Conservation (phyloP, 2,888 invertebrate genomes). For the Dynastes grantii region DNA sequence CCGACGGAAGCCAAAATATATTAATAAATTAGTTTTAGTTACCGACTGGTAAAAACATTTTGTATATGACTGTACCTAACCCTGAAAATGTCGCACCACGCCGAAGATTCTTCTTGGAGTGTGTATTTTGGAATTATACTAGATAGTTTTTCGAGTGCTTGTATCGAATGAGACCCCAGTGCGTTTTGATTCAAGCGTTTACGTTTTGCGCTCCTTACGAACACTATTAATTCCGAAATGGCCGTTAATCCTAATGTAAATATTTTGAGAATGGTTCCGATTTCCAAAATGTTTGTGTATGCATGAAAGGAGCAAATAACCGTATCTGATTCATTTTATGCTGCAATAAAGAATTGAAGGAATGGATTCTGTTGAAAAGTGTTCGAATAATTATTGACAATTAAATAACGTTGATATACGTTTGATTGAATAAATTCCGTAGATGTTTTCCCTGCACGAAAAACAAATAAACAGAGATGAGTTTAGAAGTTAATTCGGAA, state of each 20-base stretch:
- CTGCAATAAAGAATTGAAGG: neutral
- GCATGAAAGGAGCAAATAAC: constrained; percentile 17
- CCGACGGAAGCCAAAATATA: no score
- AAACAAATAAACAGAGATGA: no score
- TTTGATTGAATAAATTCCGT: no score
- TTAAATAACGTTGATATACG: no score
- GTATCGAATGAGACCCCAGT: neutral
- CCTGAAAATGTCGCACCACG: neutral
- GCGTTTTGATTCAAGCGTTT: constrained; percentile 15
- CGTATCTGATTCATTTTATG: neutral
- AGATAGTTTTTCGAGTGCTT: constrained; percentile 32
- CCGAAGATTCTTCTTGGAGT: neutral
- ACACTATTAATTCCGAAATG: constrained; percentile 43
- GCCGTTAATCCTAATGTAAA: constrained; percentile 28
- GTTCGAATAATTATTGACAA: neutral
- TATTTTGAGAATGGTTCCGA: constrained; percentile 33
- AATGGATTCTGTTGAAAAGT: neutral
- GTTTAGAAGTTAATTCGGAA: no score
- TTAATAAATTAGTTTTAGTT: no score
- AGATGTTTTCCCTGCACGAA: no score
- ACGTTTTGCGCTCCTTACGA: constrained; percentile 34
- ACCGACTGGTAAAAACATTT: neutral
- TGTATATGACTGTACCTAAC: neutral
- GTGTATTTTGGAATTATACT: constrained; percentile 13
- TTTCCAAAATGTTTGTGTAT: constrained; percentile 40